These are phyloP conservation scores for Idris sp. DNA, from an alignment of 1,140 invertebrate genomes.

Conservation along the genomic window DNA sequence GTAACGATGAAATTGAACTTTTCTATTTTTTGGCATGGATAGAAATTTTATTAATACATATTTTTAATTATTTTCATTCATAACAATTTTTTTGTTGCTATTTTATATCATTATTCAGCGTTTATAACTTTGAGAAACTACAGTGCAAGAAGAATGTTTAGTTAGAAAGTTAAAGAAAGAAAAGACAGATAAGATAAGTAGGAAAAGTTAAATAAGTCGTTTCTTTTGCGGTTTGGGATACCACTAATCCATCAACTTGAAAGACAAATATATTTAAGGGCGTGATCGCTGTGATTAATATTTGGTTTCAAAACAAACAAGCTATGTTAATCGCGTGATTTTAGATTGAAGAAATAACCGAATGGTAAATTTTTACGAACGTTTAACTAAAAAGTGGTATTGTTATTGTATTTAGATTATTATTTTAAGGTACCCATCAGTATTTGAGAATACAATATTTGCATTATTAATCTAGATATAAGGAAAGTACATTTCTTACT, in stretches of 20 bases:
- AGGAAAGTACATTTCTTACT: too few species aligned
- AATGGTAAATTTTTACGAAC: too few species aligned
- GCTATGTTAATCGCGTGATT: not conserved
- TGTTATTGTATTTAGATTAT: too few species aligned
- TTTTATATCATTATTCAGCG: conserved; percentile 33
- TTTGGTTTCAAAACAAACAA: not conserved
- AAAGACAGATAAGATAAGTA: conserved; percentile 41
- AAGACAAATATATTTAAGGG: conserved; percentile 32
- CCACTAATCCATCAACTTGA: conserved; percentile 19
- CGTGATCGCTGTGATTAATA: conserved; percentile 24
- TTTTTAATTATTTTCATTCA: too few species aligned
- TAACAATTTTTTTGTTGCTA: conserved; percentile 30
- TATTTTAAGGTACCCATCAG: too few species aligned
- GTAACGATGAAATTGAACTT: too few species aligned
- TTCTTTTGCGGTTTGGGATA: conserved; percentile 22
- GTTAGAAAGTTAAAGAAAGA: conserved; percentile 24
- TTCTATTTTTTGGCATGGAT: too few species aligned
- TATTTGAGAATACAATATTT: too few species aligned
- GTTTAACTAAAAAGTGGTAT: too few species aligned
- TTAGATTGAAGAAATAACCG: not conserved
- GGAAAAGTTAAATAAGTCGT: conserved; percentile 47
- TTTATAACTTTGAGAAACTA: conserved; percentile 36
- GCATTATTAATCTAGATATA: too few species aligned
- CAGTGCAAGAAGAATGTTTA: conserved; percentile 20
- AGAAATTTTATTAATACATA: too few species aligned